Conservation (phyloP, 2,113 vertebrate genomes). For the Solea senegalensis region DNA sequence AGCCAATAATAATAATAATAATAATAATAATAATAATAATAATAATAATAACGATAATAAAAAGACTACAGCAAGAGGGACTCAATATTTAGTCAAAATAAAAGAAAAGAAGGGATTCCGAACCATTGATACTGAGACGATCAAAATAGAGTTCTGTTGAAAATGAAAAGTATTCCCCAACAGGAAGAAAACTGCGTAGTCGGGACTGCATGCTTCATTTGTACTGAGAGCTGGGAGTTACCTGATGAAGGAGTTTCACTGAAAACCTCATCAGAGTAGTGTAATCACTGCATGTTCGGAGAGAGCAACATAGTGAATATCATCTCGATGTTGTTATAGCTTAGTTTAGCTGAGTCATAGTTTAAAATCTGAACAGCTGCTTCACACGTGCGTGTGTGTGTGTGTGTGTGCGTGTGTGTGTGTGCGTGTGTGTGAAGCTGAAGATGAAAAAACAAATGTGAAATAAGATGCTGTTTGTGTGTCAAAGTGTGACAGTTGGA, state of each 20-base stretch:
- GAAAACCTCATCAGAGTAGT: constrained; percentile 38
- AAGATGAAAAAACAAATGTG: constrained; percentile 43
- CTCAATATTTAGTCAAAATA: constrained; percentile 33
- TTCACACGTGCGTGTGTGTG: too few relatives aligned
- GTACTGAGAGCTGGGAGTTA: constrained; percentile 43
- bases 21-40: too few relatives aligned
- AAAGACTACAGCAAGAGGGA: constrained; percentile 28
- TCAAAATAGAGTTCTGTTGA: constrained; percentile 42
- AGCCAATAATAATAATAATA: constrained; percentile 14
- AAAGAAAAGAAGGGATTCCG: background rate
- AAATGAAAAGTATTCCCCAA: constrained; percentile 44
- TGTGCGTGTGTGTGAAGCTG: constrained; percentile 35
- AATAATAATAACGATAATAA: background rate
- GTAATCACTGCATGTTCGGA: constrained; percentile 65
- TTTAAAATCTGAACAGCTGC: constrained; percentile 49
- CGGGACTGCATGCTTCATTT: constrained; percentile 59
- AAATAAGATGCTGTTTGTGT: constrained; percentile 28
- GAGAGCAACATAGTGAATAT: constrained; percentile 47
- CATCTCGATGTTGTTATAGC: constrained; percentile 58
- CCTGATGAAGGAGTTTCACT: constrained; percentile 34
- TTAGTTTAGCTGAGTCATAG: constrained; percentile 56
- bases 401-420: constrained; percentile 23
- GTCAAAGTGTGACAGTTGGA: constrained; percentile 53
- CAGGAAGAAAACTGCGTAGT: constrained; percentile 37
- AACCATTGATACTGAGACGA: constrained; percentile 21